Base-by-base conservation (phyloP, 2,888 invertebrate genomes). In the Chrysotoxum bicinctum region DNA sequence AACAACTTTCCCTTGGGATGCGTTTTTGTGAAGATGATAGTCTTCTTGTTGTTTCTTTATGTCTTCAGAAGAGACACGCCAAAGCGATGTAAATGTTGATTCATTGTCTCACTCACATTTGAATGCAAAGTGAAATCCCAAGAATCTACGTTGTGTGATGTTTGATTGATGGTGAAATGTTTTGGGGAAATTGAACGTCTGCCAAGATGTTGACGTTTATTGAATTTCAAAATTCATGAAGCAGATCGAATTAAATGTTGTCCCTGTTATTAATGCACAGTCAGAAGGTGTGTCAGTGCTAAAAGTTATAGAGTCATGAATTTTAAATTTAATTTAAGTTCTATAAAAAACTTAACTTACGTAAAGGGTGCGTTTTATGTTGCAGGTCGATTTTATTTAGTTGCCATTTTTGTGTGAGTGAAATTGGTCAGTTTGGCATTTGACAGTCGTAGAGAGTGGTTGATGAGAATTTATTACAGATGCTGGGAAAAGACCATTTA, bases 1-100 rank as follows among this genome's bases (percentile, higher is more conserved):
- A 82, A 26, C 40, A 78, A 84, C 79, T 84, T 84, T 79, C 79
- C 75, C 75, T 58, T 48, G 69, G 56, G 78, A 35, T 62, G 58
- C 26, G 43, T 74, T 69, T 70, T 35, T 12, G 12, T 35, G 48
- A 48, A 5, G 26, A 73, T 66, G 73, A 73, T 78, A 62, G 66
- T 40, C 68, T 50, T 64, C 64, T 70, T 79, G 78, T 62, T 23
- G 26, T 60, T 23, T 60, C 14, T 14, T 40, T 4, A 40, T 23
- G 23, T 23, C 14, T 37, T 10, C 48, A 68, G 78, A 68, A 78
- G 62, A 26, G 43, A 43, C n/a, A 43, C 64, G 26, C 26, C 26
- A 70, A 45, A 21, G 48, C 62, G 40, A 73, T 26, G 56, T 64
- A 64, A 54, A 78, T 75, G 64, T 66, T 70, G 83, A 79, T 75